These are phyloP conservation scores for Chaetorhynchus papuensis DNA, from an alignment of 2,113 vertebrate species.

Conservation along the genomic window DNA sequence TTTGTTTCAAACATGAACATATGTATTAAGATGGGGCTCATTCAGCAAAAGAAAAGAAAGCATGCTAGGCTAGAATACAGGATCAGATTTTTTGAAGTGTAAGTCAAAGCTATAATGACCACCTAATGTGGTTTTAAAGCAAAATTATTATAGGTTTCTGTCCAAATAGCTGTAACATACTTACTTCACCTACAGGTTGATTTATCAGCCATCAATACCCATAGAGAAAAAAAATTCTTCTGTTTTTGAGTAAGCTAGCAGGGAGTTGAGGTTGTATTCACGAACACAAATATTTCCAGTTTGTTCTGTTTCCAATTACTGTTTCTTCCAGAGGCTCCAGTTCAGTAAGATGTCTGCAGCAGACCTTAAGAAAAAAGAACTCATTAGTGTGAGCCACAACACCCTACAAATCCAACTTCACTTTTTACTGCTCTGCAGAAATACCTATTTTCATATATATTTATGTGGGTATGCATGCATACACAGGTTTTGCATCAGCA, in stretches of 20 bases:
- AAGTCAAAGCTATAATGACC: neutral
- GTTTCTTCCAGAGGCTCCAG: neutral
- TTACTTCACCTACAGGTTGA: neutral
- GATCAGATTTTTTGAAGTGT: neutral
- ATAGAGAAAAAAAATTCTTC: neutral
- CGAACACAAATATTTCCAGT: neutral
- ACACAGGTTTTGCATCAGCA: neutral
- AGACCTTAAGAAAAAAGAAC: neutral
- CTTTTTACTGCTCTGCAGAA: neutral
- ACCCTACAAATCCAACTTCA: neutral
- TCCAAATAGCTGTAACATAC: neutral
- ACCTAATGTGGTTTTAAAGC: neutral
- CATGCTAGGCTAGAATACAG: neutral
- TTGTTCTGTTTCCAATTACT: neutral
- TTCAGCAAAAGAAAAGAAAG: neutral
- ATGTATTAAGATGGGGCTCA: neutral
- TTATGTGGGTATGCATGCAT: neutral
- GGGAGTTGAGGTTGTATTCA: neutral
- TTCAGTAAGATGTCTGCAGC: neutral
- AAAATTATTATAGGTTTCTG: neutral
- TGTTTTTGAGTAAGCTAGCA: neutral
- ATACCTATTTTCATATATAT: neutral
- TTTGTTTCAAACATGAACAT: neutral
- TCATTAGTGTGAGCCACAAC: neutral
- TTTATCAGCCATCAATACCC: neutral